Evolutionary conservation across 1,140 invertebrate species (phyloP).

Genomic region (Drosophila nasuta): DNA sequence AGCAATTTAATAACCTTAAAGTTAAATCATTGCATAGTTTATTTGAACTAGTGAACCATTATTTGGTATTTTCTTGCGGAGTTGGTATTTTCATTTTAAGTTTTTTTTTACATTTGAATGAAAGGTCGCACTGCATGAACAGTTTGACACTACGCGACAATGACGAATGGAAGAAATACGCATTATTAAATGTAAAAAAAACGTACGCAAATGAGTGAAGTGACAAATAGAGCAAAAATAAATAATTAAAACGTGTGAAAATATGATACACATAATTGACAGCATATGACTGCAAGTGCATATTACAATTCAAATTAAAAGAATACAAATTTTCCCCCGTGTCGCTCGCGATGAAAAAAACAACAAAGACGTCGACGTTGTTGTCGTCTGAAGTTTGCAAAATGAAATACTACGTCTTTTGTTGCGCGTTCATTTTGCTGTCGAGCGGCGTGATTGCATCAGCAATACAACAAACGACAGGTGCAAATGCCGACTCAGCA

Average conservation of each 20-base stretch:
- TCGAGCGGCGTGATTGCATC: slow-evolving; percentile 76
- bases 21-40: too few relatives aligned
- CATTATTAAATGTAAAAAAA: slow-evolving; percentile 47
- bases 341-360: slow-evolving; percentile 35
- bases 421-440: slow-evolving; percentile 74
- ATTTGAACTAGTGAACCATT: too few relatives aligned
- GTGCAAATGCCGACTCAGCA: slow-evolving; percentile 65
- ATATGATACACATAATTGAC: slow-evolving; percentile 57
- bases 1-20: too few relatives aligned
- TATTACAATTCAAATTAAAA: slow-evolving; percentile 16
- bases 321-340: slow-evolving; percentile 29
- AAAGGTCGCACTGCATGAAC: slow-evolving; percentile 4
- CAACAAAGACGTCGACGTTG: slow-evolving; percentile 24
- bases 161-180: slow-evolving; percentile 49
- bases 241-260: slow-evolving; percentile 46
- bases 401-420: slow-evolving; percentile 71
- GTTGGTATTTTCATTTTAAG: not conserved
- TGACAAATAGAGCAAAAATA: slow-evolving; percentile 25
- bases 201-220: slow-evolving; percentile 26
- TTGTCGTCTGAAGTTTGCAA: slow-evolving; percentile 54
- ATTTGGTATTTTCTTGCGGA: too few relatives aligned
- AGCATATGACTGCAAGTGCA: slow-evolving; percentile 50
- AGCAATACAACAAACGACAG: slow-evolving; percentile 56
- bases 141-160: slow-evolving; percentile 52
- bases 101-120: not conserved